Base-by-base conservation (phyloP, 2,888 invertebrate genomes). In the Drosophila incognita region DNA sequence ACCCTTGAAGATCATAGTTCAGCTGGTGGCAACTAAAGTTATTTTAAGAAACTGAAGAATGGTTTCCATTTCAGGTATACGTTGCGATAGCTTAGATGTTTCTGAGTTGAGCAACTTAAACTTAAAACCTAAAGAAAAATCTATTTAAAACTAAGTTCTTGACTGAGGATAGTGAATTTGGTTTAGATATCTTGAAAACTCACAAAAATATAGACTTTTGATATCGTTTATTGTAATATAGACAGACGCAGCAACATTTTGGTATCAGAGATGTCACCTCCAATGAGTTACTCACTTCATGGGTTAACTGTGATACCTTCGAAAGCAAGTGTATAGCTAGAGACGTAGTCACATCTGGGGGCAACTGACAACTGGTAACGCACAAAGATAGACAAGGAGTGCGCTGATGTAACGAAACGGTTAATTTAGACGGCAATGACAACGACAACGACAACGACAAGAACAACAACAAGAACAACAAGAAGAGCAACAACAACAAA, bases 361-460 rank as follows among this genome's bases (percentile, higher is more conserved):
- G 58, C 51, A 61, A 49, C 61, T 65, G 63, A 40, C 36, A 74
- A 46, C 75, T 61, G 82, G 81, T 59, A 87, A 76, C 83, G 86
- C 90, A 82, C 90, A 90, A 79, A 85, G 82, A 69, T 74, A 70
- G 69, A 58, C 75, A 78, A 76, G 82, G 72, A 84, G 78, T 71
- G 76, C 71, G 72, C 90, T 82, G 90, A 89, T 83, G 82, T 79
- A 84, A 84, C 81, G 90, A 90, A 89, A 85, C 90, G 86, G 86
- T 89, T 90, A 87, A 90, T 87, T 87, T 86, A 89, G 90, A 90
- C 72, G 82, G 83, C 85, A 86, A 75, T 80, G 74, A 72, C 81
- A 83, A 84, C 62, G 67, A 57, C 77, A 68, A 69, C 65, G 52
- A 48, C 68, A 53, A 46, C 18, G 31, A 48, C 62, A 85, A 75